Base-by-base conservation (phyloP, 2,797 vertebrate species). In the Petrocephalus sullivani region DNA sequence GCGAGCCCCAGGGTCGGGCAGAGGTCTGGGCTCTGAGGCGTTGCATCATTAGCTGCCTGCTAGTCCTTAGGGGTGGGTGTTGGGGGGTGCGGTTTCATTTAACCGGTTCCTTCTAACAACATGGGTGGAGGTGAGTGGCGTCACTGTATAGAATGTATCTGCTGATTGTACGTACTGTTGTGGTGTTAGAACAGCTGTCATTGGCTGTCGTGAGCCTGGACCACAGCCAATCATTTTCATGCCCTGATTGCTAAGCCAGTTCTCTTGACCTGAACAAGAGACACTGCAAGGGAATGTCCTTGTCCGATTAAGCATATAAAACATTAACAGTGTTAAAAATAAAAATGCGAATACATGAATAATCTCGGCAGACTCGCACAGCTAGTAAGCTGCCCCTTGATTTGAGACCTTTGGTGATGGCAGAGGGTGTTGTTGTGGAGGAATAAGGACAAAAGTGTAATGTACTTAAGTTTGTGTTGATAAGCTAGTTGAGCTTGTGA, bases 401-500 rank as follows among this genome's bases (percentile, higher is more conserved):
- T 75, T 75, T 7, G 37, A 41, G 1, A 78, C 71, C 41, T 41
- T 41, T 1, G 37, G 37, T 6, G 71, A 78, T 78, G 37, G 37
- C 71, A 46, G 14, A 46, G 6, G 14, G 71, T 41, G 37, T 67
- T 7, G 5, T 78, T 78, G 41, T 16, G 6, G 37, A 41, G 33
- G 14, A 1, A 46, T 78, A 19, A 19, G 71, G 71, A n/a, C 16
- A 46, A 46, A 78, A 78, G 33, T 78, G 71, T 37, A 78, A 37
- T 41, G 14, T n/a, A n/a, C n/a, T 83, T 83, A 83, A 53, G 49
- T 10, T 83, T 4, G 81, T 83, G 81, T 53, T 49, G 78, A 82
- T 82, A 82, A 51, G 78, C 14, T 82, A 5, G 46, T 23, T 53
- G 78, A 49, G 81, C 81, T 83, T 88, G 91, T 92, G 92, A 92